Conservation (phyloP, 1,140 invertebrate genomes). For the Gyrodactylus salaris region DNA sequence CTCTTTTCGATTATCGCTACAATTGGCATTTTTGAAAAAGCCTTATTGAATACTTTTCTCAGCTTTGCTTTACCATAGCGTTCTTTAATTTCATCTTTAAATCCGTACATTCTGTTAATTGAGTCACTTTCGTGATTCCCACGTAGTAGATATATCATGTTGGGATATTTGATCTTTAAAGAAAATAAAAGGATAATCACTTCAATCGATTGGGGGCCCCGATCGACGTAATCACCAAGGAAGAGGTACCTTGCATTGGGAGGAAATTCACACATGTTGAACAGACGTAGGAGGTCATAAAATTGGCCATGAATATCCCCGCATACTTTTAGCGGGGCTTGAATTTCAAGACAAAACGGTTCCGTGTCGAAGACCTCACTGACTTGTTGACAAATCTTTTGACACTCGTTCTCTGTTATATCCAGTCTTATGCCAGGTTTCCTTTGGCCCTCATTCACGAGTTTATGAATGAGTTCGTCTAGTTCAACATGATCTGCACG, state of each 20-base stretch:
- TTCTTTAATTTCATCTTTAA: constrained; percentile 12
- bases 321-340: not conserved
- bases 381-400: not conserved
- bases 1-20: constrained; percentile 10
- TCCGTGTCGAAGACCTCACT: not conserved
- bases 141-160: constrained; percentile 32
- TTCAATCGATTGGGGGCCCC: constrained; percentile 28
- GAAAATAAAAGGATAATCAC: constrained; percentile 19
- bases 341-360: not conserved
- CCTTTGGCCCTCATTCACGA: constrained; percentile 35
- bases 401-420: not conserved
- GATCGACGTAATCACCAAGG: constrained; percentile 24
- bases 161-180: constrained; percentile 25
- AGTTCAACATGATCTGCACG: too few relatives aligned
- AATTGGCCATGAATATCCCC: constrained; percentile 22
- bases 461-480: not conserved
- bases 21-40: constrained; percentile 9
- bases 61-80: not conserved
- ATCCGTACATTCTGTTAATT: constrained; percentile 30
- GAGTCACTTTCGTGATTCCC: constrained; percentile 32
- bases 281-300: constrained; percentile 21
- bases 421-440: not conserved
- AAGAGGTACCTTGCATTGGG: constrained; percentile 41
- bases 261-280: constrained; percentile 26
- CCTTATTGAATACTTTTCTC: not conserved